A percentile compares a stretch with the other conserved stretches of the same genome.
Conservation (phyloP, 1,140 invertebrate genomes). For the Pomacea maculata region DNA sequence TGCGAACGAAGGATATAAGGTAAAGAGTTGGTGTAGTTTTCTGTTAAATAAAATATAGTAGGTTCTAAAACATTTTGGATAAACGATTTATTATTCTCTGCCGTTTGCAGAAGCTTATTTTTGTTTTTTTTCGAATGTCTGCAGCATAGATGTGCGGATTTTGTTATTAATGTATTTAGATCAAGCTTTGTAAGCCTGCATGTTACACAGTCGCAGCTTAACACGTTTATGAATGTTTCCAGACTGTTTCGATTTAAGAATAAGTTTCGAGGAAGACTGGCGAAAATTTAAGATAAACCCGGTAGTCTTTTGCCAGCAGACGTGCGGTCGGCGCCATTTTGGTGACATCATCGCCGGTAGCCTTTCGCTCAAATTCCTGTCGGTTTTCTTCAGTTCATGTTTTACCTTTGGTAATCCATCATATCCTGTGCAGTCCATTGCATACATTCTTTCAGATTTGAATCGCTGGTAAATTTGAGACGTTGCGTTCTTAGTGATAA, state of each 20-base stretch:
- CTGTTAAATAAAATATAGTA: background rate
- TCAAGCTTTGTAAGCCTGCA: background rate
- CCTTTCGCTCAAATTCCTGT: background rate
- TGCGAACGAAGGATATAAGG: background rate
- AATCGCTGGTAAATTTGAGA: background rate
- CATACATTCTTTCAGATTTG: background rate
- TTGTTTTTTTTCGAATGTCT: no score
- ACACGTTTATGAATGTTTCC: no score
- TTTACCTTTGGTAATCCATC: background rate
- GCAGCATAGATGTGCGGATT: background rate
- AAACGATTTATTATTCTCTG: no score
- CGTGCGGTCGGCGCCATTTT: conserved; percentile 27
- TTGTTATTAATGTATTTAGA: background rate
- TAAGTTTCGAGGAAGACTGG: background rate
- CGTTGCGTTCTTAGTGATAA: background rate
- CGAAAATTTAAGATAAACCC: background rate
- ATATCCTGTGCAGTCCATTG: no score
- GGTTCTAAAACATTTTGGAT: no score
- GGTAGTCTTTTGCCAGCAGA: background rate
- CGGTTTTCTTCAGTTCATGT: background rate
- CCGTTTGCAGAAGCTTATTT: no score
- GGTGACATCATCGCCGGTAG: conserved; percentile 31
- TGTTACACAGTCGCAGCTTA: background rate
- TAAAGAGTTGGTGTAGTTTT: background rate
- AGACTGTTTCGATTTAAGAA: background rate